phyloP scores from a whole-genome alignment of 1,140 invertebrate species.

The Cotesia typhae region DNA sequence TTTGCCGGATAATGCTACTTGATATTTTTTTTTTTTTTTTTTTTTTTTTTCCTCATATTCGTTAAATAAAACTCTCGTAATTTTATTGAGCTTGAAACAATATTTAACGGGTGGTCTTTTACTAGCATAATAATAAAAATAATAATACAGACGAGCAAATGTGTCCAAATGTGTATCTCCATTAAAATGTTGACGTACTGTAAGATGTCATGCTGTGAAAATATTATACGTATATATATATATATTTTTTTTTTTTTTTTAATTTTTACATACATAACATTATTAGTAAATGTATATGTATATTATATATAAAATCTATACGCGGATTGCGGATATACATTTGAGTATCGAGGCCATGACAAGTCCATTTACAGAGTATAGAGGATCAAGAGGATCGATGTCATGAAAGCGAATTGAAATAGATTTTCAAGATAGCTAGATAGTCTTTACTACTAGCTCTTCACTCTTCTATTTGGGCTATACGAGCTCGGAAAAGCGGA shows the following conservation, averaged over 20 bases:
- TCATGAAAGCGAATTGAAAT: not conserved
- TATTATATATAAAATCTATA: not conserved
- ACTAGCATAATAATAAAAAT: slow-evolving; percentile 24
- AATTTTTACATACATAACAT: not conserved
- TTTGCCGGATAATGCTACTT: not conserved
- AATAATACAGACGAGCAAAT: slow-evolving; percentile 45
- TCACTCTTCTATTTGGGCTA: no score
- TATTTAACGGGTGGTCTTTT: slow-evolving; percentile 44
- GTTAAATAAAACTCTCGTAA: slow-evolving; percentile 4
- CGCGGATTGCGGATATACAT: no score
- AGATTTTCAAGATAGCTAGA: not conserved
- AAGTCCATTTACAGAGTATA: slow-evolving; percentile 50
- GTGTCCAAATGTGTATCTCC: slow-evolving; percentile 43
- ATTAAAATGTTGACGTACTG: slow-evolving; percentile 37
- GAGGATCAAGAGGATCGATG: slow-evolving; percentile 28
- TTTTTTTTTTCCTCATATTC: slow-evolving; percentile 7
- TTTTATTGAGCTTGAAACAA: not conserved
- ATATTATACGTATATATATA: slow-evolving; percentile 38
- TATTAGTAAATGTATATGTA: not conserved
- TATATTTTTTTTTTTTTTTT: no score
- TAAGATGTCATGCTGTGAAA: slow-evolving; percentile 37
- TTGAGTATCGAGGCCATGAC: slow-evolving; percentile 39
- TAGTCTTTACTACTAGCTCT: no score
- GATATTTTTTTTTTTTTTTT: slow-evolving; percentile 29
- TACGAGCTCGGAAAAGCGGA: no score